A percentile compares a stretch with the other conserved stretches of the same genome.
Conservation (phyloP, 2,888 invertebrate species). For the Neoaliturus tenellus region DNA sequence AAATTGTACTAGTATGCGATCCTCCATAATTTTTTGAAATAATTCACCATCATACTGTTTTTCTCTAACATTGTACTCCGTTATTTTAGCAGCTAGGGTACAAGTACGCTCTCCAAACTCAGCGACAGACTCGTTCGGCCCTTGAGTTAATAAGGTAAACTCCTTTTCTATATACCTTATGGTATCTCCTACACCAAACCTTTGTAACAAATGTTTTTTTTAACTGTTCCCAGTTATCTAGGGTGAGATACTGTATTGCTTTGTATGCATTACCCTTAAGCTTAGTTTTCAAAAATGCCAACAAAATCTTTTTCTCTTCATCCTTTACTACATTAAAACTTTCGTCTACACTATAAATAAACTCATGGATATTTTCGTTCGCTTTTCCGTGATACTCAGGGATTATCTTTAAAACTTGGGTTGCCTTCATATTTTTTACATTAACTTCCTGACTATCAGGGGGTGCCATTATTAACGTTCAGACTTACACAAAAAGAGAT, state of each 20-base stretch:
- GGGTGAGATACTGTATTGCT: conserved; percentile 20
- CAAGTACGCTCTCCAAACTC: conserved; percentile 28
- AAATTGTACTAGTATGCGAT: background rate
- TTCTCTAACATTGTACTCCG: conserved; percentile 18
- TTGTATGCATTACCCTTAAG: background rate
- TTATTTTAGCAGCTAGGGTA: conserved; percentile 26
- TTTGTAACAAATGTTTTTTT: conserved; percentile 13
- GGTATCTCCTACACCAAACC: conserved; percentile 35
- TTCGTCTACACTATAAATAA: background rate
- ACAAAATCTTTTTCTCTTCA: background rate
- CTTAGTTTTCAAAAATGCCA: background rate
- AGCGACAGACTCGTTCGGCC: background rate
- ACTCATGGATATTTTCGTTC: conserved; percentile 11
- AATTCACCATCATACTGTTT: conserved; percentile 25
- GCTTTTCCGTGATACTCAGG: background rate
- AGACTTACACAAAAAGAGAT: no score
- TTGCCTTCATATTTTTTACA: background rate
- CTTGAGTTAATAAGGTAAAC: conserved; percentile 1
- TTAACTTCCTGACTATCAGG: no score
- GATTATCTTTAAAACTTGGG: conserved; percentile 27
- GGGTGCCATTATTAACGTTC: no score
- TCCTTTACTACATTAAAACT: background rate
- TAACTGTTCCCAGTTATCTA: conserved; percentile 6
- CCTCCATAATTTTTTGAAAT: conserved; percentile 35
- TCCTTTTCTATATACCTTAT: conserved; percentile 36